Evolutionary conservation across 2,797 vertebrate species (phyloP).

Genomic region (Sebastes wilsoni): DNA sequence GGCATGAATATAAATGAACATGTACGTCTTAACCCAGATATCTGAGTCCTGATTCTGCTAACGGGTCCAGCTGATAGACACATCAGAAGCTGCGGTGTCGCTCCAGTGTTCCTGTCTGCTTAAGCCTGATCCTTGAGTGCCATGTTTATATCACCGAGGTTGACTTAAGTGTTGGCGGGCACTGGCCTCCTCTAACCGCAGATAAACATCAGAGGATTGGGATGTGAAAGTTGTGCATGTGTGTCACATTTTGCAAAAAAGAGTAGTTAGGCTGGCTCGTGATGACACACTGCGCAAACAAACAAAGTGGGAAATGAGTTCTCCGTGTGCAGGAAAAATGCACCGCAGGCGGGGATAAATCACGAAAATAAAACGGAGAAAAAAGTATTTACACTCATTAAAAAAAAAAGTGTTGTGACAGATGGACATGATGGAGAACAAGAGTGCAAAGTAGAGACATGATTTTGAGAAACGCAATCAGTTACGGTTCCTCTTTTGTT

Average conservation of each 20-base stretch:
- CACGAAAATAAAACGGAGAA: neutral
- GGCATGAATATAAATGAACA: slow-evolving; percentile 65
- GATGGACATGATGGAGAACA: slow-evolving; percentile 15
- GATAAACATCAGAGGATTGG: slow-evolving; percentile 36
- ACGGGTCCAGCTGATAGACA: slow-evolving; percentile 10
- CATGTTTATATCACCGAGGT: slow-evolving; percentile 33
- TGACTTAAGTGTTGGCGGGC: slow-evolving; percentile 45
- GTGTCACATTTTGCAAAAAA: slow-evolving; percentile 29
- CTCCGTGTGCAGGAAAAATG: slow-evolving; percentile 1
- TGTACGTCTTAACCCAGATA: slow-evolving; percentile 58
- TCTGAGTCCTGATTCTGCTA: slow-evolving; percentile 7
- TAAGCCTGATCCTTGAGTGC: slow-evolving; percentile 3
- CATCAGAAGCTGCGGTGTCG: neutral
- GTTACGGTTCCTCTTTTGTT: slow-evolving; percentile 33
- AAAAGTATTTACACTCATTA: slow-evolving; percentile 12
- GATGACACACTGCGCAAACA: slow-evolving; percentile 32
- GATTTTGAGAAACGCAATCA: slow-evolving; percentile 20
- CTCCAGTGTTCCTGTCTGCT: slow-evolving; percentile 1
- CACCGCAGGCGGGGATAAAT: slow-evolving; percentile 9
- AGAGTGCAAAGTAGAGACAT: slow-evolving; percentile 4
- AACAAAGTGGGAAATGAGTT: slow-evolving; percentile 12
- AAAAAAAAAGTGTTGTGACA: slow-evolving; percentile 6
- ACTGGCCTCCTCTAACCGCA: slow-evolving; percentile 26
- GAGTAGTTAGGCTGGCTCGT: neutral
- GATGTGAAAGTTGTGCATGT: slow-evolving; percentile 15